A percentile compares a stretch with the other conserved stretches of the same genome.
phyloP scores from a whole-genome alignment of 2,888 invertebrate genomes.

The Cosmia pyralina region DNA sequence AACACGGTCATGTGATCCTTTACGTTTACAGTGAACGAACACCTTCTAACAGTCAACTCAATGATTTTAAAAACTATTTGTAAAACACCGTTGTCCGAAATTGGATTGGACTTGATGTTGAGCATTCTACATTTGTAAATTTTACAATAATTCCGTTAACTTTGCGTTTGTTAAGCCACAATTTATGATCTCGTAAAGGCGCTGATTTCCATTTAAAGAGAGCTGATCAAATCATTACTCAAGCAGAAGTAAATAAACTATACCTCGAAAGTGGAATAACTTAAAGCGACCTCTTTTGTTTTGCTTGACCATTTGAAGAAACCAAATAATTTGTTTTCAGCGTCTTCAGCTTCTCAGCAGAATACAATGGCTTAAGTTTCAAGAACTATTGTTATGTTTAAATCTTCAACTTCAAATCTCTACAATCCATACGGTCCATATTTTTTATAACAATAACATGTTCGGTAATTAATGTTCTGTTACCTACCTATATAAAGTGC shows the following conservation, averaged over 20 bases:
- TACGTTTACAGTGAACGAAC: slow-evolving; percentile 53
- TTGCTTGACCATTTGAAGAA: slow-evolving; percentile 36
- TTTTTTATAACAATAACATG: slow-evolving; percentile 35
- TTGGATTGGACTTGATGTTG: slow-evolving; percentile 40
- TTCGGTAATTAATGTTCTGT: slow-evolving; percentile 29
- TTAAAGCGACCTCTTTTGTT: slow-evolving; percentile 17
- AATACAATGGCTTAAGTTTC: slow-evolving; percentile 21
- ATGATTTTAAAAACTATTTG: slow-evolving; percentile 58
- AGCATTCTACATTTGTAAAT: slow-evolving; percentile 38
- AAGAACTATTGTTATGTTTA: slow-evolving; percentile 33
- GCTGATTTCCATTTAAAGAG: slow-evolving; percentile 51
- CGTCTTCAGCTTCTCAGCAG: slow-evolving; percentile 9
- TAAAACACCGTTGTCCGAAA: slow-evolving; percentile 62
- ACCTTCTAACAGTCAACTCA: slow-evolving; percentile 33
- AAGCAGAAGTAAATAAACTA: slow-evolving; percentile 12
- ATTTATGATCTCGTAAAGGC: slow-evolving; percentile 45
- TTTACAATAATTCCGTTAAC: slow-evolving; percentile 56
- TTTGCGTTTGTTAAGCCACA: slow-evolving; percentile 35
- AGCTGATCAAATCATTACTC: slow-evolving; percentile 35
- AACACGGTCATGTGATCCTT: slow-evolving; percentile 69
- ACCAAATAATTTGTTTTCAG: slow-evolving; percentile 9
- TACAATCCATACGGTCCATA: slow-evolving; percentile 16
- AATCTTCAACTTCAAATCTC: slow-evolving; percentile 23
- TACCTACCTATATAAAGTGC: slow-evolving; percentile 8
- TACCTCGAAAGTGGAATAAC: slow-evolving; percentile 21